Evolutionary conservation across 1,140 invertebrate species (phyloP).

Genomic region (Thaumatotibia leucotreta): DNA sequence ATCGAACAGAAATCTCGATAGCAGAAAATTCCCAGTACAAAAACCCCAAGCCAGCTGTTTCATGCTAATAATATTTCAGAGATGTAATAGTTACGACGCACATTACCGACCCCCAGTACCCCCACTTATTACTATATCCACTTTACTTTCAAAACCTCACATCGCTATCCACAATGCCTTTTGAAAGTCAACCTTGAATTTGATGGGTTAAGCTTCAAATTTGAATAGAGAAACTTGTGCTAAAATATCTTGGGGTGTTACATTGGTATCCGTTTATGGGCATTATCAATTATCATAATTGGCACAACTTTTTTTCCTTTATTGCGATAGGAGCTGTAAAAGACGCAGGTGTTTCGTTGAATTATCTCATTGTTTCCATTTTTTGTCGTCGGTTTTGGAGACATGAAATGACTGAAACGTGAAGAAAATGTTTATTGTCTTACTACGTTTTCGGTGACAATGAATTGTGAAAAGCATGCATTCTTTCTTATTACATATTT

Average conservation of each 20-base stretch:
- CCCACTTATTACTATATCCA: constrained; percentile 8
- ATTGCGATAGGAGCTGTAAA: neutral
- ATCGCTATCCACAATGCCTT: neutral
- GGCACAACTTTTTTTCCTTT: constrained; percentile 1
- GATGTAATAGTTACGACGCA: constrained; percentile 9
- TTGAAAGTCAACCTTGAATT: neutral
- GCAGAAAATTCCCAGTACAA: neutral
- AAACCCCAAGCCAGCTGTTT: neutral
- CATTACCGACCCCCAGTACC: neutral
- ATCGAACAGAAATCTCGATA: no score
- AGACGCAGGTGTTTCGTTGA: constrained; percentile 6
- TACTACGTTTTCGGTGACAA: no score
- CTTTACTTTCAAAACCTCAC: neutral
- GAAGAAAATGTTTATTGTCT: no score
- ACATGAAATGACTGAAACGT: neutral
- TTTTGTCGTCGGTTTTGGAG: neutral
- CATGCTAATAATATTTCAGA: neutral
- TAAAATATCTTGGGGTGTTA: neutral
- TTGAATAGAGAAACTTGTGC: neutral
- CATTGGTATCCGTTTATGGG: neutral
- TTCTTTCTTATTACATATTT: no score
- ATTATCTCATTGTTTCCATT: neutral
- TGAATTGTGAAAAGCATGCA: no score
- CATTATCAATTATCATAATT: constrained; percentile 10
- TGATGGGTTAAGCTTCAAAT: neutral